Evolutionary conservation across 2,797 vertebrate genomes (phyloP), one percentile per base, ranked within the genome.

Genomic region (Falco rusticolus): DNA sequence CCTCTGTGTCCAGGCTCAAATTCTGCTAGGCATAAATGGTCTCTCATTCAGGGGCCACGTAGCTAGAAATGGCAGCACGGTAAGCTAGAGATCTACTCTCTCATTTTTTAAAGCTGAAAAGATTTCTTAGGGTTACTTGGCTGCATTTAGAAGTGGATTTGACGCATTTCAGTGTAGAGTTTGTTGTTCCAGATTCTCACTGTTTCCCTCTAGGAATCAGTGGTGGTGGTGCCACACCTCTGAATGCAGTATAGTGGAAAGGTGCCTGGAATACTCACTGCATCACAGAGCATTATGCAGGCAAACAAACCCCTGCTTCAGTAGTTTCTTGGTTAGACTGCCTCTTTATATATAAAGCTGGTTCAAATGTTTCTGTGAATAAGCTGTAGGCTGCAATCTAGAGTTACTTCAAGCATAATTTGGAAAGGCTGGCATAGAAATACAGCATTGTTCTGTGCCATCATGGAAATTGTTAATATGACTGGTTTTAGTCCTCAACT

Each of bases 31-130:
- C 14, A 5, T 57, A 64, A 76, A 29, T 56, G 6, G 14, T 54
- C 11, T 83, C 16, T 69, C 19, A 24, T 54, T 61, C 13, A 45
- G 33, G 29, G 59, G 12, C 16, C 20, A 68, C 19, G 22, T 31
- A 65, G 37, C 47, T 45, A 45, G 43, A 45, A 45, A 45, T 4
- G 3, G 37, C 19, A 61, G 25, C 31, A 13, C 0, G 0, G 6
- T 45, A 65, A 71, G 26, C 16, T 69, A 24, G 31, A 39, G 26
- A 28, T 48, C 28, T 65, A 26, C 5, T 76, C 64, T 18, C 13
- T 79, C 17, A 6, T 5, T 50, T 50, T 90, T 76, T 57, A 77
- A 72, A 59, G 51, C 28, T 37, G 37, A 11, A 72, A 59, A 41
- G 47, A 61, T 87, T 69, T 85, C 69, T 17, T 18, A 51, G 31